Conservation (phyloP, 2,797 vertebrate genomes). For the Cacajao melanocephalus region DNA sequence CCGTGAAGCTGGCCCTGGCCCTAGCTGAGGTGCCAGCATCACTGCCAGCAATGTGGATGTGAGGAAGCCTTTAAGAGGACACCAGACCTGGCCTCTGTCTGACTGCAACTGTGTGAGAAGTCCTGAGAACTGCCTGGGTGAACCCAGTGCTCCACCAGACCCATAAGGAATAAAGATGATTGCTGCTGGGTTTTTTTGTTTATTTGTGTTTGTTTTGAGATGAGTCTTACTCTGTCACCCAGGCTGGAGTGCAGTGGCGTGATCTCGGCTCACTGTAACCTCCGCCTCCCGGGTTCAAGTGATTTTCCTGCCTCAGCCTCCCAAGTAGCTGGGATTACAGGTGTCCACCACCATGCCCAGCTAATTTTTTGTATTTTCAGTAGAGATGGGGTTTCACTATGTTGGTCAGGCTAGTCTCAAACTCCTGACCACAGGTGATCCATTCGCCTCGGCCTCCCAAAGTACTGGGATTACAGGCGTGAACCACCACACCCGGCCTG, state of each 20-base stretch:
- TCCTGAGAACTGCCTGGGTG: neutral
- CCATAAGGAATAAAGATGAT: neutral
- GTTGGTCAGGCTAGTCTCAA: too few relatives aligned
- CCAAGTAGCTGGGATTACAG: neutral
- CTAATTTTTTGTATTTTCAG: neutral
- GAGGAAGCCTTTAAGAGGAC: neutral
- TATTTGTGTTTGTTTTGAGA: neutral
- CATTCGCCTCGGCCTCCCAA: too few relatives aligned
- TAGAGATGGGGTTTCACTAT: neutral
- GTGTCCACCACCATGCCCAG: accelerated
- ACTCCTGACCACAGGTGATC: too few relatives aligned
- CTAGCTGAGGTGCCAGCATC: neutral
- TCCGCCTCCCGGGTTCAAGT: neutral
- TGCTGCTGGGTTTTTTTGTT: neutral
- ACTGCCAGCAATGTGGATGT: neutral
- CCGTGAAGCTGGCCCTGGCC: neutral
- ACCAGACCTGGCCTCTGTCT: neutral
- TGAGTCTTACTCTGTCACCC: neutral
- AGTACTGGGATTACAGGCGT: too few relatives aligned
- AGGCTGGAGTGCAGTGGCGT: neutral
- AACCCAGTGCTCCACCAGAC: neutral
- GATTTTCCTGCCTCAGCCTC: neutral
- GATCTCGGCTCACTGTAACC: neutral
- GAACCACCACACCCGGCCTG: neutral
- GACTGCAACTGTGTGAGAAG: too few relatives aligned